Evolutionary conservation across 2,113 vertebrate species (phyloP), one percentile per base, ranked within the genome.

Genomic region (Chunga burmeisteri): DNA sequence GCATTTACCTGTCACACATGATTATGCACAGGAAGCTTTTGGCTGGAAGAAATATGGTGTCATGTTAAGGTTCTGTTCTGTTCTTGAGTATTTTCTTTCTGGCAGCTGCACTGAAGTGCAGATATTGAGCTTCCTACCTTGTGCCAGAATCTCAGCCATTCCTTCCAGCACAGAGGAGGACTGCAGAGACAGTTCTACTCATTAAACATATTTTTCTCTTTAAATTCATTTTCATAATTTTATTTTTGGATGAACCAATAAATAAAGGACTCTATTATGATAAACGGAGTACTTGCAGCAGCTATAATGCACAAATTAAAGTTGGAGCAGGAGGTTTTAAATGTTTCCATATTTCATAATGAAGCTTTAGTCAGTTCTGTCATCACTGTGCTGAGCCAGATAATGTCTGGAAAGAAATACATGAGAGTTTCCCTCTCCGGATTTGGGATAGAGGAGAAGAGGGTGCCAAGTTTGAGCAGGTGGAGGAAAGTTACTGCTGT

Each of bases 1-100:
- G 91, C 83, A 30, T 92, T 97, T 97, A 97, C 94, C 95, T 98
- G 98, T 97, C 97, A 96, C 88, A 23, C 67, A 65, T 91, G 87
- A 90, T 97, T 81, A 89, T 30, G 62, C 38, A 30, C 78, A 78
- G 95, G 92, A 91, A 95, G 97, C 82, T 96, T 95, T 95, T 96
- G 96, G 81, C 88, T 96, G 97, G 96, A 95, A 97, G 97, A 92
- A 77, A 67, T 22, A 14, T 10, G 46, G 95, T 95, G 95, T 91
- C 90, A 93, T 79, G 88, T 50, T 90, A 88, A 95, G 96, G 92
- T 82, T 97, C 93, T 86, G 75, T 55, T 95, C 93, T 88, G 13
- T 83, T 96, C 90, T 34, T 84, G 86, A 96, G 90, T 59, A 38
- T 71, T 86, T 95, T 92, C 90, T 89, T 97, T n/a, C 95, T 97